Conservation (phyloP, 1,140 invertebrate species). For the Lepidurus packardi region DNA sequence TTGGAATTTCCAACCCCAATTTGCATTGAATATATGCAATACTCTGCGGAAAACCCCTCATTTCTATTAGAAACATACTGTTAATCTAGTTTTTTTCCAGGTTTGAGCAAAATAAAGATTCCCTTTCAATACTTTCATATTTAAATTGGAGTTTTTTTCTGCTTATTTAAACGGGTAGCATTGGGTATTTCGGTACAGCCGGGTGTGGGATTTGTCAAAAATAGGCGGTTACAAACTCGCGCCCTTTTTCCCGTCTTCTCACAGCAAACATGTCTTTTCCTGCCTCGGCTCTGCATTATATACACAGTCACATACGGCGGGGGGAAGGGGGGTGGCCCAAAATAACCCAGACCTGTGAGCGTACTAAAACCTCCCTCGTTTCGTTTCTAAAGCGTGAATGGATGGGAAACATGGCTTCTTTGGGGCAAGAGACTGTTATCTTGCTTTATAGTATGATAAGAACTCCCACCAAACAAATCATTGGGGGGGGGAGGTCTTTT, state of each 20-base stretch:
- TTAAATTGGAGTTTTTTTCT: no score
- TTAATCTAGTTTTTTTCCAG: no score
- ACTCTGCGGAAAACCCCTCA: no score
- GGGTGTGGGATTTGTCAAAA: background rate
- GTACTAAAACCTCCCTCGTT: background rate
- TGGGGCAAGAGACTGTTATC: background rate
- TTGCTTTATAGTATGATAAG: no score
- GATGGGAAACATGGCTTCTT: background rate
- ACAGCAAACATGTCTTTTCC: background rate
- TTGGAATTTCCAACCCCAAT: no score
- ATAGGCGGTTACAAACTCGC: background rate
- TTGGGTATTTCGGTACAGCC: background rate
- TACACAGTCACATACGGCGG: conserved; percentile 6
- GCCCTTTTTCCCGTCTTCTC: background rate
- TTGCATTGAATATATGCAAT: no score
- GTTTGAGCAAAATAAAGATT: no score
- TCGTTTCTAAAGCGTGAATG: background rate
- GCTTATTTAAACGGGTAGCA: no score
- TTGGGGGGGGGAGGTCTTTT: no score
- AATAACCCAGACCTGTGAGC: background rate
- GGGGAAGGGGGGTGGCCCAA: background rate
- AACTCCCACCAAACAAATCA: no score
- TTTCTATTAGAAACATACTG: no score
- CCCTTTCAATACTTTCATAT: no score
- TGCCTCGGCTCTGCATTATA: background rate